Conservation (phyloP, 2,888 invertebrate genomes). For the Leucania comma region DNA sequence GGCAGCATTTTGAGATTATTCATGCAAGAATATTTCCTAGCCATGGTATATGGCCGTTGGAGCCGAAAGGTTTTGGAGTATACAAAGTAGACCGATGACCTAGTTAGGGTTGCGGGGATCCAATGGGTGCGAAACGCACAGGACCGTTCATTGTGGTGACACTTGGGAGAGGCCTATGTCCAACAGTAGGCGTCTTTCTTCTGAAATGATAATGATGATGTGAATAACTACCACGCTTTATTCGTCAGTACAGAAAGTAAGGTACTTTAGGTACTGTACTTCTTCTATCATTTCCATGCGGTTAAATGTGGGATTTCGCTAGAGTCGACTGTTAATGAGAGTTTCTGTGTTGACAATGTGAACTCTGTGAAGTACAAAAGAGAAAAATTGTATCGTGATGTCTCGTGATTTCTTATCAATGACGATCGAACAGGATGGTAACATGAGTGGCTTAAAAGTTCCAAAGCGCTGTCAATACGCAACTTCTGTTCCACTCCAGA, state of each 20-base stretch:
- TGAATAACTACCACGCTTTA: too few species aligned
- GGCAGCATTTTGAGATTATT: neutral
- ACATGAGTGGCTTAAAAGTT: neutral
- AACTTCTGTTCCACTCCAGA: constrained; percentile 19
- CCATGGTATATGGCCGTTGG: too few species aligned
- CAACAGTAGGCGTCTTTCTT: too few species aligned
- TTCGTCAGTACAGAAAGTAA: neutral
- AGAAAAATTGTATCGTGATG: neutral
- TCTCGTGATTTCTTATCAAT: neutral
- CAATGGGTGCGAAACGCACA: too few species aligned
- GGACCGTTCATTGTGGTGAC: too few species aligned
- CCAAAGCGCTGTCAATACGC: neutral
- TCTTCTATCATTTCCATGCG: too few species aligned
- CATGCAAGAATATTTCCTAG: neutral
- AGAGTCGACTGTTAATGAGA: neutral
- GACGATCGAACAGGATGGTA: neutral
- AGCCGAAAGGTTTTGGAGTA: too few species aligned
- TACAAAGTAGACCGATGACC: too few species aligned
- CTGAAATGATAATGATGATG: too few species aligned
- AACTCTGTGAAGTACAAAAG: neutral
- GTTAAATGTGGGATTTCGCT: too few species aligned
- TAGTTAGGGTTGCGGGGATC: too few species aligned
- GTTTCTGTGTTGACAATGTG: neutral
- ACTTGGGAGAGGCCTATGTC: too few species aligned
- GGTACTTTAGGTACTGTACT: neutral